Conservation (phyloP, 2,888 invertebrate species). For the Eretmocerus hayati region DNA sequence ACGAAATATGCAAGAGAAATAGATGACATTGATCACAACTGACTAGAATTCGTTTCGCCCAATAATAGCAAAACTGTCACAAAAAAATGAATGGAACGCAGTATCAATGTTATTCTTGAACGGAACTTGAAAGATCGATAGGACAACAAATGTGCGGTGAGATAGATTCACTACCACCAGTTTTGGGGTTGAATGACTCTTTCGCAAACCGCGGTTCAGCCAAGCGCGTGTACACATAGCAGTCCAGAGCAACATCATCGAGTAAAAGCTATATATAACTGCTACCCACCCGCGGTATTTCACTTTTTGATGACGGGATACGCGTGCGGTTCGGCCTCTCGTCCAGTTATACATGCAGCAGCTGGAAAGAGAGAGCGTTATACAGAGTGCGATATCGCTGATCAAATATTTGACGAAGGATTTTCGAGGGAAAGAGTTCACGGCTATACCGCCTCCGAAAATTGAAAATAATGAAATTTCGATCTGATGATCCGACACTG, state of each 20-base stretch:
- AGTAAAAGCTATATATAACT: not conserved
- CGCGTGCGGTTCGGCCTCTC: not conserved
- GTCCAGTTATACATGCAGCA: too few species aligned
- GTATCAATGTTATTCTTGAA: too few species aligned
- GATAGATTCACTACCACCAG: not conserved
- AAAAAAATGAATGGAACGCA: too few species aligned
- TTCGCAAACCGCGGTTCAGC: too few species aligned
- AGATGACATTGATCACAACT: too few species aligned
- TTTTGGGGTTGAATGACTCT: not conserved
- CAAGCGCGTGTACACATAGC: not conserved
- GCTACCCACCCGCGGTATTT: slow-evolving; percentile 9
- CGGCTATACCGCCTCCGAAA: slow-evolving; percentile 13
- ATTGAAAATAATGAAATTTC: slow-evolving; percentile 21
- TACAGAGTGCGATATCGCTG: slow-evolving; percentile 17
- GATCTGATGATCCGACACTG: slow-evolving; percentile 47
- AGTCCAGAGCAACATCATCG: slow-evolving; percentile 8
- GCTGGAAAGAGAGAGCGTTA: slow-evolving; percentile 2
- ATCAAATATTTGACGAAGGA: slow-evolving; percentile 21
- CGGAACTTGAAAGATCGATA: too few species aligned
- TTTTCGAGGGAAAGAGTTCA: slow-evolving; percentile 10
- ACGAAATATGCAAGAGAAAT: too few species aligned
- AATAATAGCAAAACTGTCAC: too few species aligned
- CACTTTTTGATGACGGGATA: slow-evolving; percentile 20
- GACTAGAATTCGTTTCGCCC: too few species aligned
- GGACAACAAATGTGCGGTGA: too few species aligned